These are phyloP conservation scores for Elmis aenea DNA, from an alignment of 2,888 invertebrate genomes.

Conservation along the genomic window DNA sequence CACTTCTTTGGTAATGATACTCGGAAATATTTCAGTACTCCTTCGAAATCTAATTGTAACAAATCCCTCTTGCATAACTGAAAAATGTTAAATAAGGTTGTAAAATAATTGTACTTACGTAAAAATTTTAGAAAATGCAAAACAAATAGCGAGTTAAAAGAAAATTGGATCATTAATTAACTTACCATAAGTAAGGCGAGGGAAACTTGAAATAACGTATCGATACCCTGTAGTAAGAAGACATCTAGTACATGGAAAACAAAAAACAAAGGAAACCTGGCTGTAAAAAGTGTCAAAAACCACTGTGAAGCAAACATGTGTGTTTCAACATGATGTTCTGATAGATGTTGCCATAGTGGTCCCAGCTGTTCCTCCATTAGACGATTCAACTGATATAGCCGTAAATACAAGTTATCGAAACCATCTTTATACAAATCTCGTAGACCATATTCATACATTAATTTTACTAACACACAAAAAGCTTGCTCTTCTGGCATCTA, in stretches of 20 bases:
- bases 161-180: slow-evolving; percentile 13
- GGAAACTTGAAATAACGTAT: slow-evolving; percentile 94
- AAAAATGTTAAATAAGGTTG: slow-evolving; percentile 23
- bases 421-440: slow-evolving; percentile 94
- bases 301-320: slow-evolving; percentile 99
- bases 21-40: slow-evolving; percentile 95
- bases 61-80: slow-evolving; percentile 83
- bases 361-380: slow-evolving; percentile 87
- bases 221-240: slow-evolving; percentile 90
- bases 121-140: background rate
- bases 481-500: slow-evolving; percentile 99
- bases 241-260: slow-evolving; percentile 97
- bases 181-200: slow-evolving; percentile 83
- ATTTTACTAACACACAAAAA: slow-evolving; percentile 90
- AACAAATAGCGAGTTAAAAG: background rate
- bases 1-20: slow-evolving; percentile 96
- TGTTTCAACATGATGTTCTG: slow-evolving; percentile 79
- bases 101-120: background rate
- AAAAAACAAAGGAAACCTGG: slow-evolving; percentile 94
- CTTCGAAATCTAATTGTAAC: slow-evolving; percentile 92
- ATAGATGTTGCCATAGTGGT: slow-evolving; percentile 76
- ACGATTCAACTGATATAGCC: slow-evolving; percentile 90
- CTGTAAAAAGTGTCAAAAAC: slow-evolving; percentile 99
- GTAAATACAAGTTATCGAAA: slow-evolving; percentile 92
- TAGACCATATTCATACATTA: slow-evolving; percentile 95